Evolutionary conservation across 2,888 invertebrate genomes (phyloP), one percentile per base, ranked within the genome.

Genomic region (Tetanocera ferruginea): DNA sequence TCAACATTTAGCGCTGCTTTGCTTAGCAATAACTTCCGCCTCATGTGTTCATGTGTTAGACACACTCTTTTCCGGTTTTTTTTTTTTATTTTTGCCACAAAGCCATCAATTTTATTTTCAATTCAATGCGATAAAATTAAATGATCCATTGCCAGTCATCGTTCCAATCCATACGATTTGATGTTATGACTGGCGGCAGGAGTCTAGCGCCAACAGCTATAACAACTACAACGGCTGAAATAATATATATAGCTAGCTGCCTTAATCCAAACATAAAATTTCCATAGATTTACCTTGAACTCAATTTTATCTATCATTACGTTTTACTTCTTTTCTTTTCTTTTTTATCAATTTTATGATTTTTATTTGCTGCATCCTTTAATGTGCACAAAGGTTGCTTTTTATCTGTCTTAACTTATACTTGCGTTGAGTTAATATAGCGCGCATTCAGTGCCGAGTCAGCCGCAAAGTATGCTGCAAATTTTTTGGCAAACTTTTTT

Each of bases 81-180:
- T 43, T 11, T 43, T 43, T 43, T 8, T 8, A 51, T 49, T 25
- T 14, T 3, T 69, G 69, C 51, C 69, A 51, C 69, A 69, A 69
- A 69, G 75, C 67, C 75, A 75, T 75, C 75, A 75, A 75, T 75
- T 75, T 75, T 37, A 66, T 66, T 75, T 75, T 75, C 66, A 75
- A 75, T 75, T 75, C 66, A 67, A 66, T 75, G 52, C 75, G 75
- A 55, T 75, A 67, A 75, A 67, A 51, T 23, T 67, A 75, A 75
- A 75, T 75, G 75, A 66, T 52, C 37, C 75, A 74, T 64, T 62
- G 51, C 64, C 52, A 52, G 66, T 60, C n/a, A n/a, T 8, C 66
- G 37, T 66, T 67, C 37, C 67, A 31, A n/a, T 43, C 67, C 52
- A n/a, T 43, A 64, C 51, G 64, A 64, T 74, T 74, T 64, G 64